phyloP scores from a whole-genome alignment of 2,113 vertebrate species.

The Nothobranchius furzeri region DNA sequence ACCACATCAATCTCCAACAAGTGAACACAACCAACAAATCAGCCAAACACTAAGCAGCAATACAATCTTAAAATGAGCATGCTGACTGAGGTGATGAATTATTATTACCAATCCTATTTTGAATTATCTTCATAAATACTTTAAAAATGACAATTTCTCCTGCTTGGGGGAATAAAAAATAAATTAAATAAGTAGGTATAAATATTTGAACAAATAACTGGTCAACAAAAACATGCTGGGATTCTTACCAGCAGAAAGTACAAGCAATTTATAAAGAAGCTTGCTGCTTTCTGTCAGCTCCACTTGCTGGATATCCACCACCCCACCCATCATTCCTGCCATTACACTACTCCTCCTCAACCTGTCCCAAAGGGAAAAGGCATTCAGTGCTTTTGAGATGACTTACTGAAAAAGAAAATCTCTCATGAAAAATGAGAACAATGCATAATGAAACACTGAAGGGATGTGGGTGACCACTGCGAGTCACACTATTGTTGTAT shows the following conservation, averaged over 20 bases:
- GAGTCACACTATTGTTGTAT: conserved; percentile 62
- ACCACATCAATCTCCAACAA: conserved; percentile 26
- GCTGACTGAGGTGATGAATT: conserved; percentile 59
- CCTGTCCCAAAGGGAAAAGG: conserved; percentile 65
- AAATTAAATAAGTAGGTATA: conserved; percentile 42
- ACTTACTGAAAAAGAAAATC: conserved; percentile 76
- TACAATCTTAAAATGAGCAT: conserved; percentile 42
- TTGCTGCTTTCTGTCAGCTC: conserved; percentile 48
- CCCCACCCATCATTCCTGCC: conserved; percentile 14
- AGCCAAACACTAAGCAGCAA: conserved; percentile 34
- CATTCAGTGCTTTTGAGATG: conserved; percentile 74
- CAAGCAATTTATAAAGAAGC: conserved; percentile 60
- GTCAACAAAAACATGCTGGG: conserved; percentile 62
- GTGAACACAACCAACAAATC: conserved; percentile 22
- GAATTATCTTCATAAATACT: conserved; percentile 47
- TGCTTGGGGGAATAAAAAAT: not conserved
- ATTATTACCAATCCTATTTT: conserved; percentile 36
- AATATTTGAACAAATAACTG: conserved; percentile 61
- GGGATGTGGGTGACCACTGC: conserved; percentile 62
- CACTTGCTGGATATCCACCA: conserved; percentile 62
- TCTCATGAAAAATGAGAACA: conserved; percentile 66
- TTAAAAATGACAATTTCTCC: conserved; percentile 19
- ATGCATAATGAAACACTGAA: conserved; percentile 76
- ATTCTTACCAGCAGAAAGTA: conserved; percentile 58
- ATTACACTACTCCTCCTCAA: conserved; percentile 12